Conservation (phyloP, 2,888 invertebrate species). For the Ischnura elegans region DNA sequence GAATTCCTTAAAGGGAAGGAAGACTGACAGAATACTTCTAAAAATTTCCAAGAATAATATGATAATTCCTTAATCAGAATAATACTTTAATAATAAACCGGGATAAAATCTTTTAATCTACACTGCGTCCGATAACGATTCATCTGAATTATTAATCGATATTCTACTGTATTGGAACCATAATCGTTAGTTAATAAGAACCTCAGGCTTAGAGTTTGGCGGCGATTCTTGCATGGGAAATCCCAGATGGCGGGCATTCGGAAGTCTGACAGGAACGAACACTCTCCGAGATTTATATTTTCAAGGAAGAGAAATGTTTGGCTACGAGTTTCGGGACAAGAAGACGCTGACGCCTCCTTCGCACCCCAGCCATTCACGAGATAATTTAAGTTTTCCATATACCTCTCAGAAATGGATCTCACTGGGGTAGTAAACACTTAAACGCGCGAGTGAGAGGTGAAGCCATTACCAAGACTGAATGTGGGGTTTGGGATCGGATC, state of each 20-base stretch:
- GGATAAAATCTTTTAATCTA: no score
- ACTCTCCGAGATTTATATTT: neutral
- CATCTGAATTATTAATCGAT: no score
- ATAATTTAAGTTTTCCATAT: neutral
- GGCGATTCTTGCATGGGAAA: neutral
- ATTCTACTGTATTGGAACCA: no score
- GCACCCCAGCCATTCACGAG: neutral
- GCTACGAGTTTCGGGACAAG: neutral
- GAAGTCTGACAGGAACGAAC: neutral
- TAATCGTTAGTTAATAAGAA: neutral
- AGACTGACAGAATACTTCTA: no score
- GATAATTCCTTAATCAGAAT: no score
- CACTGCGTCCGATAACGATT: no score
- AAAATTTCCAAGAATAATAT: no score
- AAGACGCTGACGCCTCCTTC: neutral
- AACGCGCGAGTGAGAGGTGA: neutral
- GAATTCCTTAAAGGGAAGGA: no score
- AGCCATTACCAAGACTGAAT: no score
- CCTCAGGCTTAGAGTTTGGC: neutral
- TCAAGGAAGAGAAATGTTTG: neutral
- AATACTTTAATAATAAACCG: no score
- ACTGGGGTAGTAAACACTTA: no score
- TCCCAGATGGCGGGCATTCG: neutral
- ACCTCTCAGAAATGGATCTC: neutral
- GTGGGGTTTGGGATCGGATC: no score